Evolutionary conservation across 2,113 vertebrate genomes (phyloP).

Genomic region (Uria lomvia): DNA sequence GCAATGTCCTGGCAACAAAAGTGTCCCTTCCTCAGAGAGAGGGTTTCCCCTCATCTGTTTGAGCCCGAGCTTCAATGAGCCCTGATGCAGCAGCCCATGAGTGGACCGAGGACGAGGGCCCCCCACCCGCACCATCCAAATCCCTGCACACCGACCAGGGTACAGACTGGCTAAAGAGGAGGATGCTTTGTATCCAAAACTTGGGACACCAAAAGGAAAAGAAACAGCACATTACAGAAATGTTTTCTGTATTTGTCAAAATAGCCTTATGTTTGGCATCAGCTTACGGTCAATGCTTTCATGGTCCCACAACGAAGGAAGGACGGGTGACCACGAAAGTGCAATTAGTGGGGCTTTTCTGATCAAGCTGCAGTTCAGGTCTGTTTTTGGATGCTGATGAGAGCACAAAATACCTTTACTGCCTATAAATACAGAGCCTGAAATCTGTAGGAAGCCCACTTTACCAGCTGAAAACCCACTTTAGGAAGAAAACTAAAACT

Average conservation of each 20-base stretch:
- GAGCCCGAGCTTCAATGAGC: background rate
- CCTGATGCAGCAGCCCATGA: background rate
- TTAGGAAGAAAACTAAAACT: conserved; percentile 27
- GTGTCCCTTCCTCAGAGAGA: background rate
- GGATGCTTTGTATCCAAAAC: background rate
- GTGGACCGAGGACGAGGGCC: fast-evolving
- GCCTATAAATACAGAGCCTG: background rate
- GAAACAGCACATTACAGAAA: background rate
- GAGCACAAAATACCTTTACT: background rate
- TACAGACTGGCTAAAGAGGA: background rate
- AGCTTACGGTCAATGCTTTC: background rate
- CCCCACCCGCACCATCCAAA: background rate
- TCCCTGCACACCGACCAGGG: fast-evolving
- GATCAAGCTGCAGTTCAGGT: background rate
- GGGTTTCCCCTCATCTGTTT: background rate
- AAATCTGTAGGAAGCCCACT: background rate
- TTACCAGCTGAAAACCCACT: background rate
- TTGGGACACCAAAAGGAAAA: background rate
- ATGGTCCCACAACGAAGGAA: fast-evolving
- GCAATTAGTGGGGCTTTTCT: background rate
- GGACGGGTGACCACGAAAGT: background rate
- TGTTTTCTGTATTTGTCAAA: background rate
- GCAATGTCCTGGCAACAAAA: background rate
- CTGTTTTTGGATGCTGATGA: background rate
- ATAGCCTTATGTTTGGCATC: background rate